Percentiles rank a stretch among this genome's conserved stretches.
Evolutionary conservation across 2,888 invertebrate genomes (phyloP).

Genomic region (Hyposoter dolosus): DNA sequence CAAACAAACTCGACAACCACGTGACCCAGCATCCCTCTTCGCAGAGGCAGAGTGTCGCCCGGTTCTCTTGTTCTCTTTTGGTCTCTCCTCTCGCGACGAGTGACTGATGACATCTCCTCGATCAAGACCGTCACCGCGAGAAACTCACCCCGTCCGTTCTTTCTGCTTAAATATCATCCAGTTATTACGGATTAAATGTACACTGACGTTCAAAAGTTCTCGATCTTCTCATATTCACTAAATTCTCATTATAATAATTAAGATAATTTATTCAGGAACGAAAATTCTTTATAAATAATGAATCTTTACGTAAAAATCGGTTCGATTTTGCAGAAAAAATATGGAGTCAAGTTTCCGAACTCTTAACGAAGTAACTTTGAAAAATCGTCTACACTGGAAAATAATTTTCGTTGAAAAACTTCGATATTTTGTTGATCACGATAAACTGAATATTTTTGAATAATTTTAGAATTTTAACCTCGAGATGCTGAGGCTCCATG

Average conservation of each 20-base stretch:
- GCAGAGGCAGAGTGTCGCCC: slow-evolving; percentile 57
- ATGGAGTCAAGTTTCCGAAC: no score
- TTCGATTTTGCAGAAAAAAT: no score
- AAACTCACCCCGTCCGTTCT: slow-evolving; percentile 69
- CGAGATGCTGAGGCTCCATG: no score
- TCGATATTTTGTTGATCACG: no score
- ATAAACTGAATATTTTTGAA: no score
- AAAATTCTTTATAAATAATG: no score
- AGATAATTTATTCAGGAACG: neutral
- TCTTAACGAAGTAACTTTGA: no score
- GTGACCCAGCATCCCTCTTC: slow-evolving; percentile 70
- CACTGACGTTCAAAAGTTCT: neutral
- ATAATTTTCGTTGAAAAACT: no score
- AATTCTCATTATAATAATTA: neutral
- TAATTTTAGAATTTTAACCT: no score
- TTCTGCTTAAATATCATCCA: slow-evolving; percentile 72
- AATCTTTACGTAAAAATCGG: no score
- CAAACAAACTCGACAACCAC: slow-evolving; percentile 70
- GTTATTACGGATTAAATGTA: slow-evolving; percentile 43
- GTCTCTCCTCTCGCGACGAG: slow-evolving; percentile 64
- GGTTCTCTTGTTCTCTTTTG: slow-evolving; percentile 60
- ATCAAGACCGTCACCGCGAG: slow-evolving; percentile 75
- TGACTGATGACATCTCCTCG: slow-evolving; percentile 83
- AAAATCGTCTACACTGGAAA: no score
- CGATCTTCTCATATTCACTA: neutral